phyloP scores from a whole-genome alignment of 1,140 invertebrate genomes.

The Glossosoma conforme region DNA sequence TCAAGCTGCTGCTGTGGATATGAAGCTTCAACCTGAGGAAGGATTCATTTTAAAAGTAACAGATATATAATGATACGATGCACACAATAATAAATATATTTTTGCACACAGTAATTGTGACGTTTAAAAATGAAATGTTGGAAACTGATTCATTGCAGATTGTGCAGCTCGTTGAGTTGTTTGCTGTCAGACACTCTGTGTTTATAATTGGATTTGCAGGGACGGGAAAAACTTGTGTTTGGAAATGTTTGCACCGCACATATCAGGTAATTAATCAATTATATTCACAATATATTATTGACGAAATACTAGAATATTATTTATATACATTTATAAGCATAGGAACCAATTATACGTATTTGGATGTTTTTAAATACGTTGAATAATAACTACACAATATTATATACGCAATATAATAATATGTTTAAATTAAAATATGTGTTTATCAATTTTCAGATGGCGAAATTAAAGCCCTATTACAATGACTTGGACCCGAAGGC shows the following conservation, averaged over 20 bases:
- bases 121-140: neutral
- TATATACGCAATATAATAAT: too few relatives aligned
- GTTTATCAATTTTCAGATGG: slow-evolving; percentile 47
- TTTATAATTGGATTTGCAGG: slow-evolving; percentile 91
- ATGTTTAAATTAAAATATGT: too few relatives aligned
- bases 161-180: slow-evolving; percentile 87
- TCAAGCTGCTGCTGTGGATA: slow-evolving; percentile 69
- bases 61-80: too few relatives aligned
- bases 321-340: too few relatives aligned
- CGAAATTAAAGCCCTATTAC: slow-evolving; percentile 76
- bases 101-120: neutral
- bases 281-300: neutral
- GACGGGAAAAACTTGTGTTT: slow-evolving; percentile 89
- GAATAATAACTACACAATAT: too few relatives aligned
- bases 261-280: slow-evolving; percentile 53
- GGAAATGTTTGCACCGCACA: slow-evolving; percentile 83
- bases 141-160: slow-evolving; percentile 50
- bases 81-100: neutral
- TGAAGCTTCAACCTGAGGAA: slow-evolving; percentile 87
- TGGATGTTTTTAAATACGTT: too few relatives aligned
- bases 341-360: too few relatives aligned
- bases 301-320: neutral
- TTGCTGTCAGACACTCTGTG: slow-evolving; percentile 91
- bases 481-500: slow-evolving; percentile 93
- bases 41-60: slow-evolving; percentile 75